Conservation (phyloP, 2,888 invertebrate species). For the Amphipyra tragopoginis region DNA sequence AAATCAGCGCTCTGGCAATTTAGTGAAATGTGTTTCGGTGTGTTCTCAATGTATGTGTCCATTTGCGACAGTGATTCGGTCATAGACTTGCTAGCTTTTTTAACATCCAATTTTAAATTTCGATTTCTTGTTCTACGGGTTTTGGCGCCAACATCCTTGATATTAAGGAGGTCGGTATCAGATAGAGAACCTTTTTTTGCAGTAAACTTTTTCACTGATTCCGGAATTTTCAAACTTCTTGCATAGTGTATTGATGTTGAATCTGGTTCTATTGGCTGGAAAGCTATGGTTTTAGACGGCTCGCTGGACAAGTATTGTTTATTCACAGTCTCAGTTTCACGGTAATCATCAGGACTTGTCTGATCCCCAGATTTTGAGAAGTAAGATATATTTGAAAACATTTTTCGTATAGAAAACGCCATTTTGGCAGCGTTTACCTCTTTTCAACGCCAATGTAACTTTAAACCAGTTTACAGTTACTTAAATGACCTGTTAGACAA, state of each 20-base stretch:
- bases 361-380: constrained; percentile 78
- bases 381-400: constrained; percentile 84
- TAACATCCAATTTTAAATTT: constrained; percentile 79
- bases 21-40: constrained; percentile 80
- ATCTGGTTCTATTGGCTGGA: constrained; percentile 75
- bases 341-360: constrained; percentile 28
- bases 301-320: constrained; percentile 55
- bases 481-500: constrained; percentile 42
- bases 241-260: constrained; percentile 74
- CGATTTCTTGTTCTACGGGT: constrained; percentile 69
- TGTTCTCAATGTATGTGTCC: constrained; percentile 75
- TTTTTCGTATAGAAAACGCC: constrained; percentile 85
- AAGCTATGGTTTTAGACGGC: constrained; percentile 60
- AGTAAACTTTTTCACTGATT: constrained; percentile 70
- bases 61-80: constrained; percentile 64
- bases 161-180: constrained; percentile 77
- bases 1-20: constrained; percentile 76
- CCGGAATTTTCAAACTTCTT: constrained; percentile 69
- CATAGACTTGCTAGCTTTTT: constrained; percentile 77
- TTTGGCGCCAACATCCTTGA: constrained; percentile 53
- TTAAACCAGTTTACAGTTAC: constrained; percentile 31
- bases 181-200: constrained; percentile 79
- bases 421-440: constrained; percentile 61
- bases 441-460: constrained; percentile 20
- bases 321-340: constrained; percentile 22